Conservation (phyloP, 2,888 invertebrate genomes). For the Heteromurus nitidus region DNA sequence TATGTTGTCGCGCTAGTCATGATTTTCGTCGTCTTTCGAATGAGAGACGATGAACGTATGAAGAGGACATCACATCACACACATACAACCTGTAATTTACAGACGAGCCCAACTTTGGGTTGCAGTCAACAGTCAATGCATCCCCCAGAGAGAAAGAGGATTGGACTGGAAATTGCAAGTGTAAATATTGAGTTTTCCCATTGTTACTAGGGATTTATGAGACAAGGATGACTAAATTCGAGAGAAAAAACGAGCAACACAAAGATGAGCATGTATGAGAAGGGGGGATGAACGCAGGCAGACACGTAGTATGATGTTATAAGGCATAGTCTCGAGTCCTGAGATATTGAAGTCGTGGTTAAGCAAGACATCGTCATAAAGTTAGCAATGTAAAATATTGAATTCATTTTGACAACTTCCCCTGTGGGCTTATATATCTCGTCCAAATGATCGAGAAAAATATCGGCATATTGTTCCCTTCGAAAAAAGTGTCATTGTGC, state of each 20-base stretch:
- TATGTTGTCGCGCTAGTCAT: not conserved
- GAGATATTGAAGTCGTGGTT: constrained; percentile 2
- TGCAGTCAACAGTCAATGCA: no score
- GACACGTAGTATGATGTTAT: not conserved
- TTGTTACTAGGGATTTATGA: constrained; percentile 58
- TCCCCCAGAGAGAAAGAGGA: no score
- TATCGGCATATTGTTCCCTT: constrained; percentile 40
- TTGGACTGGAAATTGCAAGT: constrained; percentile 52
- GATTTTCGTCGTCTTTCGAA: no score
- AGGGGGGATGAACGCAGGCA: not conserved
- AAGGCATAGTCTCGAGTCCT: not conserved
- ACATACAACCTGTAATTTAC: constrained; percentile 2
- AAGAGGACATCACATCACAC: no score
- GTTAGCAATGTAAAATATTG: constrained; percentile 50
- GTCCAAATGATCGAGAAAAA: constrained; percentile 10
- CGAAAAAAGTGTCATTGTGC: constrained; percentile 45
- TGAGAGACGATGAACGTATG: not conserved
- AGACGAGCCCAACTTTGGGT: not conserved
- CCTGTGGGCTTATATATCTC: constrained; percentile 47
- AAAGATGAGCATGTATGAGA: not conserved
- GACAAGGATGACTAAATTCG: constrained; percentile 54
- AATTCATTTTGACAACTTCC: constrained; percentile 52
- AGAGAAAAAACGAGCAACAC: constrained; percentile 23
- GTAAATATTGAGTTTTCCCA: constrained; percentile 55
- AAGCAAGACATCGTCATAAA: constrained; percentile 27